Evolutionary conservation across 1,140 invertebrate species (phyloP).

Genomic region (Pissodes strobi): DNA sequence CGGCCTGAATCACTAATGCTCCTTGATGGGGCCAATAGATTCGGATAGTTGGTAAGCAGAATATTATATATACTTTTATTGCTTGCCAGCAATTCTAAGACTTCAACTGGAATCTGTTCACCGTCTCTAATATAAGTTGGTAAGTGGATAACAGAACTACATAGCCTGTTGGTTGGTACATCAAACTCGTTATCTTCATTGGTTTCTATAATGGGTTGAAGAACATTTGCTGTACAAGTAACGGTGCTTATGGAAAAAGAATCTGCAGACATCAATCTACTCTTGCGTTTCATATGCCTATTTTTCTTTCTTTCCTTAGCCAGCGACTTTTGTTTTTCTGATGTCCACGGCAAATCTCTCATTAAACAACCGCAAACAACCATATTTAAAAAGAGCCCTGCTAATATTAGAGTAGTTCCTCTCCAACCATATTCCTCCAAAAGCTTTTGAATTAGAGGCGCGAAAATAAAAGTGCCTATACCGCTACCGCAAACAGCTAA

Average conservation of each 20-base stretch:
- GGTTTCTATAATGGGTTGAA: conserved; percentile 51
- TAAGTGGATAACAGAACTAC: conserved; percentile 77
- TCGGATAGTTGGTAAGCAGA: conserved; percentile 74
- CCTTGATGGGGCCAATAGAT: conserved; percentile 68
- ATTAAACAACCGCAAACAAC: conserved; percentile 85
- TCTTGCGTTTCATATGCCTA: conserved; percentile 64
- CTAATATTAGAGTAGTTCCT: conserved; percentile 78
- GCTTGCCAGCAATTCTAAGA: conserved; percentile 72
- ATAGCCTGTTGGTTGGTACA: conserved; percentile 56
- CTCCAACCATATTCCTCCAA: conserved; percentile 84
- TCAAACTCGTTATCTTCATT: conserved; percentile 43
- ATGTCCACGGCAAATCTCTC: conserved; percentile 78
- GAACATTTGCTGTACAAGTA: conserved; percentile 64
- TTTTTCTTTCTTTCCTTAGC: conserved; percentile 65
- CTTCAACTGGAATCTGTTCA: conserved; percentile 74
- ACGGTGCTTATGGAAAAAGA: conserved; percentile 72
- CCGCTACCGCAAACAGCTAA: conserved; percentile 89
- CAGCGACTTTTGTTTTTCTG: conserved; percentile 65
- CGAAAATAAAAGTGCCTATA: conserved; percentile 89
- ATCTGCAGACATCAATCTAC: conserved; percentile 60
- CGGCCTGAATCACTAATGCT: conserved; percentile 73
- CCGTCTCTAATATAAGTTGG: conserved; percentile 81
- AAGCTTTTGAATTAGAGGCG: conserved; percentile 79
- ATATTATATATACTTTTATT: conserved; percentile 72
- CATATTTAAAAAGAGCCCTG: conserved; percentile 85